phyloP scores from a whole-genome alignment of 2,888 invertebrate species.

The Chloroclysta siterata region DNA sequence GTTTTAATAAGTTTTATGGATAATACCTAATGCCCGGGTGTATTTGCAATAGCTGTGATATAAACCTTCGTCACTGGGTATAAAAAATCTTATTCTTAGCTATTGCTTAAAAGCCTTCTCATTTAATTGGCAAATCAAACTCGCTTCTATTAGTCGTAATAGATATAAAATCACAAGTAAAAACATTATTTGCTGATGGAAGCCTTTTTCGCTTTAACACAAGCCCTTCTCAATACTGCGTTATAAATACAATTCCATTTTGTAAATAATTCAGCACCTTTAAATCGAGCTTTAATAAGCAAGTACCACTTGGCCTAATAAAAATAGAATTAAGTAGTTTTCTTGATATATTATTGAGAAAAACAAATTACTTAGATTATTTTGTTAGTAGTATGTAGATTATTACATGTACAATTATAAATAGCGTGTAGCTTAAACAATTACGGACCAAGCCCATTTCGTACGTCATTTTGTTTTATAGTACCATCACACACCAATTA shows the following conservation, averaged over 20 bases:
- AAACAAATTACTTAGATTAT: not conserved
- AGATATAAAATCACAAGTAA: not conserved
- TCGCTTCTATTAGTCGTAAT: conserved; percentile 14
- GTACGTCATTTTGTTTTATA: conserved; percentile 48
- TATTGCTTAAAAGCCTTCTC: conserved; percentile 49
- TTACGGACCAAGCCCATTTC: conserved; percentile 35
- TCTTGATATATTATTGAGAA: not conserved
- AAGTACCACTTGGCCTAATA: not conserved
- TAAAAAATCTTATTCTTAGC: conserved; percentile 46
- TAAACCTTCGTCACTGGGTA: conserved; percentile 77
- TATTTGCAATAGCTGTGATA: conserved; percentile 77
- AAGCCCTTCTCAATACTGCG: not conserved
- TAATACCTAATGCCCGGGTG: conserved; percentile 75
- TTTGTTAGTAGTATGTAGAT: not conserved
- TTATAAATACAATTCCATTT: not conserved
- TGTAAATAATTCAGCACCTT: not conserved
- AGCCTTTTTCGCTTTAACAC: not conserved
- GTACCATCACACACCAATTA: conserved; percentile 55
- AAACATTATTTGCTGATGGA: not conserved
- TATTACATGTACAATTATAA: not conserved
- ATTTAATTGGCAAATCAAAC: conserved; percentile 18
- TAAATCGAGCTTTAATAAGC: not conserved
- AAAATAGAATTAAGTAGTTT: not conserved
- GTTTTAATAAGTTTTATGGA: conserved; percentile 61
- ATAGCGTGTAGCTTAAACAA: conserved; percentile 3